Percentiles rank a stretch among this genome's conserved stretches.
Evolutionary conservation across 2,888 invertebrate genomes (phyloP).

Genomic region (Gastrophysa polygoni): DNA sequence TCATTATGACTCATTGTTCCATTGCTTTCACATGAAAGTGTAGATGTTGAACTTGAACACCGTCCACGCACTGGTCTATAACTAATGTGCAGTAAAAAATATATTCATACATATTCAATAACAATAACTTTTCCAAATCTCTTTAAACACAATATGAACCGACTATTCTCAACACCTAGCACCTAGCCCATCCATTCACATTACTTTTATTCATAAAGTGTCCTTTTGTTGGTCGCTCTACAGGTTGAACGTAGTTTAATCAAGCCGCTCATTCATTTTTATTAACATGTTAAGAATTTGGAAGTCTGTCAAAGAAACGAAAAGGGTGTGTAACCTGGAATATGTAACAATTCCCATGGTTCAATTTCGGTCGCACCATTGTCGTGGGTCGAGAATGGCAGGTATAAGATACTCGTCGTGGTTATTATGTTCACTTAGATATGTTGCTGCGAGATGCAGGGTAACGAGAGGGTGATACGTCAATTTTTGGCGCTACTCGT

Average conservation of each 20-base stretch:
- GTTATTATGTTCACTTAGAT: conserved; percentile 7
- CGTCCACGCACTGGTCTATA: no score
- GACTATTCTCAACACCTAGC: background rate
- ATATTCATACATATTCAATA: background rate
- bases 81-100: background rate
- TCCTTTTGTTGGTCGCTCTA: conserved; percentile 10
- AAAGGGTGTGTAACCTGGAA: conserved; percentile 22
- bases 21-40: no score
- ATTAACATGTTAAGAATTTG: conserved; percentile 27
- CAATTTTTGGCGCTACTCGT: no score
- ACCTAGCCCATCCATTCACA: conserved; percentile 11
- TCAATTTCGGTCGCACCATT: conserved; percentile 11
- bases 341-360: conserved; percentile 22
- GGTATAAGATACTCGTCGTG: conserved; percentile 11
- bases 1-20: no score
- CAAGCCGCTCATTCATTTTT: conserved; percentile 19
- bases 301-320: conserved; percentile 26
- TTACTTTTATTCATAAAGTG: conserved; percentile 7
- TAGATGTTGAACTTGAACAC: no score
- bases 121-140: background rate
- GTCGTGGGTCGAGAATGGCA: conserved; percentile 1
- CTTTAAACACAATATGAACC: background rate
- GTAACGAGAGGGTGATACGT: conserved; percentile 7
- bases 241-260: conserved; percentile 19
- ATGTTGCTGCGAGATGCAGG: conserved; percentile 1